Conservation (phyloP, 2,113 vertebrate genomes). For the Alces alces region DNA sequence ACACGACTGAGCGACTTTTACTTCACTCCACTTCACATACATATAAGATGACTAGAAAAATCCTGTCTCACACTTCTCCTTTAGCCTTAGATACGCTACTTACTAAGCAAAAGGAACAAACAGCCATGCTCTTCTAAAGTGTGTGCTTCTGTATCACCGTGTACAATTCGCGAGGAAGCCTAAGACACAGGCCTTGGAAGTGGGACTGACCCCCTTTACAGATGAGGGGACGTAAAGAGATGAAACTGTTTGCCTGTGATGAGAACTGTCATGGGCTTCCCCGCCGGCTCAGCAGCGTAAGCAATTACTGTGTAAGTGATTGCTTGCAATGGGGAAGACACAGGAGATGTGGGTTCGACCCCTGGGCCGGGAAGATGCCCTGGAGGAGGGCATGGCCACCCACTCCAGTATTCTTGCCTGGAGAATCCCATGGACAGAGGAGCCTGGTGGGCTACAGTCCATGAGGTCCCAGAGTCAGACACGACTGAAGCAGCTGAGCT, state of each 20-base stretch:
- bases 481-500: accelerated
- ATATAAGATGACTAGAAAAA: not conserved
- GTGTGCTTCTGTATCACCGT: accelerated
- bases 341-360: not conserved
- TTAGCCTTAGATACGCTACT: not conserved
- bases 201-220: not conserved
- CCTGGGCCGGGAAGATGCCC: not conserved
- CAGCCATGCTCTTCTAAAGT: too few species aligned
- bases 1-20: too few species aligned
- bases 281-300: not conserved
- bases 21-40: not conserved
- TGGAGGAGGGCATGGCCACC: not conserved
- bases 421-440: not conserved
- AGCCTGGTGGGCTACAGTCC: not conserved
- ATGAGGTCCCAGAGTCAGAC: not conserved
- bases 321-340: not conserved
- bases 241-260: not conserved
- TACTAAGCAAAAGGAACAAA: not conserved
- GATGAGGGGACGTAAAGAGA: not conserved
- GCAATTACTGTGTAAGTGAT: not conserved
- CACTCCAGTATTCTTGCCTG: not conserved
- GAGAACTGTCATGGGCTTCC: not conserved
- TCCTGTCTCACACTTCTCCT: not conserved
- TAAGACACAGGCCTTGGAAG: accelerated
- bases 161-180: not conserved